Percentiles rank a stretch among this genome's conserved stretches.
Evolutionary conservation across 2,888 invertebrate genomes (phyloP).

Genomic region (Euplexia lucipara): DNA sequence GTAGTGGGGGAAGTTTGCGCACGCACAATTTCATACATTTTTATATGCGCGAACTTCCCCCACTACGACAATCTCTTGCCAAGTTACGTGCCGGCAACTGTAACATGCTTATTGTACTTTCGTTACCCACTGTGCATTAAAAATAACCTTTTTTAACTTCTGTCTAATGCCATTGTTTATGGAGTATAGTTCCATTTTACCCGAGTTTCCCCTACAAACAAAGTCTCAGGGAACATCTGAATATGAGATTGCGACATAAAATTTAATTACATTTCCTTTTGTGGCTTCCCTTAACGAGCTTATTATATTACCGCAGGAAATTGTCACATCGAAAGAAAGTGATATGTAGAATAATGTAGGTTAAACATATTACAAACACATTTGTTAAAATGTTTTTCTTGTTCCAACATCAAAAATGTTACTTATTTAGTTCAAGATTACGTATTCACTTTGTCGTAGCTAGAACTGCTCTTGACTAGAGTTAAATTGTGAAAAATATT

Average conservation of each 20-base stretch:
- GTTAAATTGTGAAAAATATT: no score
- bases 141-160: no score
- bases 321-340: neutral
- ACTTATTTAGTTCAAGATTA: neutral
- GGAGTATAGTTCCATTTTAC: no score
- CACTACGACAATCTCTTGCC: no score
- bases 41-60: no score
- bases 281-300: neutral
- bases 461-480: no score
- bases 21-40: no score
- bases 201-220: conserved; percentile 4
- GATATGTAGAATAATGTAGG: neutral
- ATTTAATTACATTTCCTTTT: conserved; percentile 11
- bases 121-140: no score
- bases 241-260: conserved; percentile 4
- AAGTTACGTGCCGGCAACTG: no score
- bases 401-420: neutral
- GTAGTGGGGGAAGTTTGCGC: no score
- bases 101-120: no score
- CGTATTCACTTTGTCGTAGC: neutral
- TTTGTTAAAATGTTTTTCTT: neutral
- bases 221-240: conserved; percentile 1
- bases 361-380: neutral
- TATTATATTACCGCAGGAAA: neutral
- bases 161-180: no score